Evolutionary conservation across 2,113 vertebrate genomes (phyloP).

Genomic region (Muscicapa adusta): DNA sequence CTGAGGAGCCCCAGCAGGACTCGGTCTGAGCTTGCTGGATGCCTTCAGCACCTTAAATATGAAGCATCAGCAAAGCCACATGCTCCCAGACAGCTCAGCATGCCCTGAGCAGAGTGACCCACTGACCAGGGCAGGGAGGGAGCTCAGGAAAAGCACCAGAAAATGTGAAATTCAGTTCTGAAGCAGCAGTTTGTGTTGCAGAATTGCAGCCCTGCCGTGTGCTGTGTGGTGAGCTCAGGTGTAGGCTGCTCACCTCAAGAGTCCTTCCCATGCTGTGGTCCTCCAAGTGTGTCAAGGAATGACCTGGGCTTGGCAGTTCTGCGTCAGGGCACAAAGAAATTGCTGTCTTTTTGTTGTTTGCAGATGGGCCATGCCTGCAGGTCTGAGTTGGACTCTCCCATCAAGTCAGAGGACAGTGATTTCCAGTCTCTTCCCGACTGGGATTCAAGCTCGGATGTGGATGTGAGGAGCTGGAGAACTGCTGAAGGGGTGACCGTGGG

Average conservation of each 20-base stretch:
- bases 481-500: constrained; percentile 36
- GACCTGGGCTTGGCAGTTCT: neutral
- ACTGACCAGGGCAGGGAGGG: neutral
- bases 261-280: neutral
- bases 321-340: neutral
- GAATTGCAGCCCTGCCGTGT: neutral
- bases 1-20: neutral
- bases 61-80: neutral
- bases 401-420: constrained; percentile 65
- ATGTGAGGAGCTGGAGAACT: constrained; percentile 62
- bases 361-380: constrained; percentile 62
- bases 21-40: neutral
- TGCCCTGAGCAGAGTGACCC: neutral
- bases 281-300: neutral
- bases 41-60: neutral
- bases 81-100: neutral
- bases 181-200: neutral
- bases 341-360: constrained; percentile 32
- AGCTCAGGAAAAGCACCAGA: neutral
- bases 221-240: neutral
- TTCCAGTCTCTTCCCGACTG: constrained; percentile 62
- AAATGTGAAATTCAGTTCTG: neutral
- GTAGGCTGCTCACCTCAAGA: neutral
- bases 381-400: constrained; percentile 34
- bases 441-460: constrained; percentile 67